phyloP scores from a whole-genome alignment of 2,113 vertebrate species.

The Taxidea taxus region DNA sequence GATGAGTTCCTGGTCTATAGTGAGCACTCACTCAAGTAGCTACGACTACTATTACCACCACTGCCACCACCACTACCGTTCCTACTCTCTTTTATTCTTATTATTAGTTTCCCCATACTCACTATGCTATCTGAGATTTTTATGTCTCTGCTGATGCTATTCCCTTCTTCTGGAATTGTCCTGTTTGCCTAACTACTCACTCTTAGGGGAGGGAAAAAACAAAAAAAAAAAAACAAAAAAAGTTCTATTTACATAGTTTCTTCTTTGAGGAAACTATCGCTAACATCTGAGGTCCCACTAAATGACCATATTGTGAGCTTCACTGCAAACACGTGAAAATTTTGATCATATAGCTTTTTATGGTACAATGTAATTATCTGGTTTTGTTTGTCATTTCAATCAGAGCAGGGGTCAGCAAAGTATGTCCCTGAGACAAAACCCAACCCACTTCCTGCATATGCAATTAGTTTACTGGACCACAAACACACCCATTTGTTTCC shows the following conservation, averaged over 20 bases:
- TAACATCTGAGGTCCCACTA: background rate
- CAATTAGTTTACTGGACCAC: background rate
- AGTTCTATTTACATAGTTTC: background rate
- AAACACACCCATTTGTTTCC: background rate
- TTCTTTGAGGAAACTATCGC: background rate
- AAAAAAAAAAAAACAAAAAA: background rate
- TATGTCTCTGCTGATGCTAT: background rate
- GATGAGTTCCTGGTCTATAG: background rate
- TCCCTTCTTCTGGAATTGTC: background rate
- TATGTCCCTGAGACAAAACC: background rate
- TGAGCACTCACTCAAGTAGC: background rate
- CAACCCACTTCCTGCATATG: background rate
- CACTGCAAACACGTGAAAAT: background rate
- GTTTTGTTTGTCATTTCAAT: background rate
- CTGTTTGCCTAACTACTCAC: background rate
- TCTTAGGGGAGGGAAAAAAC: background rate
- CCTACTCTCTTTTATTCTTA: background rate
- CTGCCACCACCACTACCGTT: background rate
- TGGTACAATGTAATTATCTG: background rate
- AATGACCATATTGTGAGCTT: background rate
- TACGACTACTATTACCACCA: too few species aligned
- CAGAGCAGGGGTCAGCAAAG: background rate
- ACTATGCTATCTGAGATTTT: background rate
- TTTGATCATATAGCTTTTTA: background rate
- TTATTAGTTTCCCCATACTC: background rate